phyloP scores from a whole-genome alignment of 2,797 vertebrate species.

The Hipposideros larvatus region DNA sequence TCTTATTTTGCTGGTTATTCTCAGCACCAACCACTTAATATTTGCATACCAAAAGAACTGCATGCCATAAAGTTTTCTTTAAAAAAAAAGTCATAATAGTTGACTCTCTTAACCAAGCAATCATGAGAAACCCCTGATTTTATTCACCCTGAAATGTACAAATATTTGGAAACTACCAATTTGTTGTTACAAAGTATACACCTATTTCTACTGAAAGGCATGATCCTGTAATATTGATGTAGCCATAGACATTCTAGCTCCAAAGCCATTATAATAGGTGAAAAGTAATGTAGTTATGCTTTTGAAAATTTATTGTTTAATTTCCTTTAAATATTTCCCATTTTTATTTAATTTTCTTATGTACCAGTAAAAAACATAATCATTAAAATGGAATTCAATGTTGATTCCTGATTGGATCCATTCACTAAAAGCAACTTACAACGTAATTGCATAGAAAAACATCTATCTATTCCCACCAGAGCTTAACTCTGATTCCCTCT shows the following conservation, averaged over 20 bases:
- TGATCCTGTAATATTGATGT: not conserved
- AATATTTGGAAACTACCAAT: constrained; percentile 27
- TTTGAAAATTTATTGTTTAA: constrained; percentile 35
- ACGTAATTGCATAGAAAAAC: not conserved
- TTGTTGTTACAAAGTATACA: constrained; percentile 22
- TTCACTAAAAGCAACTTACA: not conserved
- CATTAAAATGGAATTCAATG: not conserved
- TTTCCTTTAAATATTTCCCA: constrained; percentile 15
- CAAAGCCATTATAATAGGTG: not conserved
- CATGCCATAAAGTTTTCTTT: not conserved
- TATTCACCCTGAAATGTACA: not conserved
- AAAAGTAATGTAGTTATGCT: not conserved
- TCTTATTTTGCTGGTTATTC: constrained; percentile 34
- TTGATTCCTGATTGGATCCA: not conserved
- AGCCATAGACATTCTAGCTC: not conserved
- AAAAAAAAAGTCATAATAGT: not conserved
- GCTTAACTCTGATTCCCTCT: not conserved
- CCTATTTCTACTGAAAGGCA: not conserved
- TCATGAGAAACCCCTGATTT: not conserved
- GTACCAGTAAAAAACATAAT: constrained; percentile 19
- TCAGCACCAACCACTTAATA: not conserved
- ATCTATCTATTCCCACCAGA: constrained; percentile 10
- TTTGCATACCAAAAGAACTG: constrained; percentile 36
- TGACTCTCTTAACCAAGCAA: not conserved
- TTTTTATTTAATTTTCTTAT: constrained; percentile 27